These are phyloP conservation scores for Chaenogobius annularis DNA, from an alignment of 2,113 vertebrate species.

Conservation along the genomic window DNA sequence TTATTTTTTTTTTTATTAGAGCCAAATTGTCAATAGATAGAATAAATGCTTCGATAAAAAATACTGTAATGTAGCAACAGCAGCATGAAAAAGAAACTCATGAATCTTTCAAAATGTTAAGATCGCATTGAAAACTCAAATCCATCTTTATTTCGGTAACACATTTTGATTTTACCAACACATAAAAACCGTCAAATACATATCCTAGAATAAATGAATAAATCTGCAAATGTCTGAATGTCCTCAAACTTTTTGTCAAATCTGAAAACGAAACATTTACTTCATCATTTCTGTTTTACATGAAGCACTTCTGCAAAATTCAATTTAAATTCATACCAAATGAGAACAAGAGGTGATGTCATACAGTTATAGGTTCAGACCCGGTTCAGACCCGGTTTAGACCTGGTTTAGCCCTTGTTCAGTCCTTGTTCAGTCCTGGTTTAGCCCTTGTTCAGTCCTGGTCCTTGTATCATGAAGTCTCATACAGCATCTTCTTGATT, in stretches of 20 bases:
- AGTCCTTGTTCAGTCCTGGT: neutral
- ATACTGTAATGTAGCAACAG: too few relatives aligned
- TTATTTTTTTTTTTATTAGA: too few relatives aligned
- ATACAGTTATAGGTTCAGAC: neutral
- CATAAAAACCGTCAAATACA: too few relatives aligned
- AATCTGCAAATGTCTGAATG: neutral
- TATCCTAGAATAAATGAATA: too few relatives aligned
- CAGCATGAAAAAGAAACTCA: too few relatives aligned
- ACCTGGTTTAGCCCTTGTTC: neutral
- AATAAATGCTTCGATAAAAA: too few relatives aligned
- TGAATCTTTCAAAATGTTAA: too few relatives aligned
- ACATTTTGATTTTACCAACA: too few relatives aligned
- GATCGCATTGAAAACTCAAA: too few relatives aligned
- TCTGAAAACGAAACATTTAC: neutral
- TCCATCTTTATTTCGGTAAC: too few relatives aligned
- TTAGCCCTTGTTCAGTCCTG: neutral
- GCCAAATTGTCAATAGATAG: too few relatives aligned
- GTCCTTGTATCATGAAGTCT: neutral
- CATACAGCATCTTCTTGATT: neutral
- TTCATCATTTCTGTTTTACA: neutral
- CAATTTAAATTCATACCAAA: neutral
- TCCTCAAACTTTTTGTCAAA: neutral
- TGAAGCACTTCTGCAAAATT: neutral
- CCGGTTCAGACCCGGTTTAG: too few relatives aligned
- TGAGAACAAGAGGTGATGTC: neutral